phyloP scores from a whole-genome alignment of 2,113 vertebrate genomes.

The Willisornis vidua region DNA sequence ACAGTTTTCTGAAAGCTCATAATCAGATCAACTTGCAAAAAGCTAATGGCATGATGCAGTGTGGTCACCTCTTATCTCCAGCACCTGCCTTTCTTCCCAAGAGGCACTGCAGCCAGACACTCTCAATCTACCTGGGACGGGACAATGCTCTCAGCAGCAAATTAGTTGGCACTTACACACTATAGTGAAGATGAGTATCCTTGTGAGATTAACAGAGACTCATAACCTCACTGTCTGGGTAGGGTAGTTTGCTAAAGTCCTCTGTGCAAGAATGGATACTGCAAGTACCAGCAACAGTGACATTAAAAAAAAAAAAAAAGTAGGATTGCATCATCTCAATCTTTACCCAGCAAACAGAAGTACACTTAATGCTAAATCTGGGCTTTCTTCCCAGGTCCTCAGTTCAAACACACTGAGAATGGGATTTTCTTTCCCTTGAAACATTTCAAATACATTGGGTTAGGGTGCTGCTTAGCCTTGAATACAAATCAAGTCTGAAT shows the following conservation, averaged over 20 bases:
- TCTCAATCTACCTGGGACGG: neutral
- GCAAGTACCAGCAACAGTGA: neutral
- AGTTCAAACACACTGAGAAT: neutral
- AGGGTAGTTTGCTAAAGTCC: neutral
- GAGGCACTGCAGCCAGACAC: rapidly evolving
- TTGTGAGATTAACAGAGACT: neutral
- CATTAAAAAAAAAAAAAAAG: neutral
- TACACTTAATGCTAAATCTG: neutral
- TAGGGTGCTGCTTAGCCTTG: neutral
- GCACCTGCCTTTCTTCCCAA: neutral
- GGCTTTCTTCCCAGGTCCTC: neutral
- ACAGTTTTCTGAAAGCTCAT: neutral
- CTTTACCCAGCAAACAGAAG: neutral
- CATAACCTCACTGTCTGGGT: neutral
- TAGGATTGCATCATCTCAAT: neutral
- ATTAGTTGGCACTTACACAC: neutral
- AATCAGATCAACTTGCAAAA: neutral
- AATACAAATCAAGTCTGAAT: constrained; percentile 3
- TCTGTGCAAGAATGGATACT: rapidly evolving
- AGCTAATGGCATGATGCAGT: neutral
- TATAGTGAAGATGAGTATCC: neutral
- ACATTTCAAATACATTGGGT: neutral
- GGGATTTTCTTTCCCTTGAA: neutral
- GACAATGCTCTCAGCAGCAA: neutral
- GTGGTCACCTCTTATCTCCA: neutral